phyloP scores from a whole-genome alignment of 2,797 vertebrate species.

The Xenops minutus region DNA sequence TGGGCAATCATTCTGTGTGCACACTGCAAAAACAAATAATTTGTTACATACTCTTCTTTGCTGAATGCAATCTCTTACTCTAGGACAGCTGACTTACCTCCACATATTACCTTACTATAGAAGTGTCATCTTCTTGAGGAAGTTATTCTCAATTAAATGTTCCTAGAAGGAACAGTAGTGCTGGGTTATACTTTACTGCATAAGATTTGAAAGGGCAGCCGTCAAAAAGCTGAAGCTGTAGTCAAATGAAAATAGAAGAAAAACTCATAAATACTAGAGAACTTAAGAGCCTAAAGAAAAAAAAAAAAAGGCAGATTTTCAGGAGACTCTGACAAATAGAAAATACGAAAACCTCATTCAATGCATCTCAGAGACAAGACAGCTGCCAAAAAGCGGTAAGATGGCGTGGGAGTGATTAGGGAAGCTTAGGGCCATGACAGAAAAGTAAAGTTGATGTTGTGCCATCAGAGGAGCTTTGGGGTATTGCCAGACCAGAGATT shows the following conservation, averaged over 20 bases:
- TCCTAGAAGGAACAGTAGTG: not conserved
- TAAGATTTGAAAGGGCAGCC: not conserved
- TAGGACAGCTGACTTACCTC: not conserved
- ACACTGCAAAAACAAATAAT: not conserved
- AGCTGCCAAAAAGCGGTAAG: not conserved
- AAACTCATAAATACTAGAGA: not conserved
- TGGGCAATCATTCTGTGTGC: not conserved
- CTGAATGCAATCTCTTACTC: not conserved
- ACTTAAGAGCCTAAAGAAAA: not conserved
- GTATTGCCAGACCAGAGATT: not conserved
- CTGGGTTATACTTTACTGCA: not conserved
- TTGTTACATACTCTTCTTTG: not conserved
- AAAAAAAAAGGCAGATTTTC: not conserved
- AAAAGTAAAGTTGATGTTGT: not conserved
- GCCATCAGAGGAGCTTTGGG: not conserved
- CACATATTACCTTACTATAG: not conserved
- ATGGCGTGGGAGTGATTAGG: not conserved
- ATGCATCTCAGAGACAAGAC: not conserved
- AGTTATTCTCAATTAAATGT: not conserved
- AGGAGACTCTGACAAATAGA: not conserved
- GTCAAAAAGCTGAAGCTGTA: not conserved
- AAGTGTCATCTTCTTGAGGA: not conserved
- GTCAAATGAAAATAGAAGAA: not conserved
- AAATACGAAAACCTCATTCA: not conserved
- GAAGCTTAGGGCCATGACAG: not conserved